Conservation (phyloP, 1,140 invertebrate species). For the Steinernema khuongi region DNA sequence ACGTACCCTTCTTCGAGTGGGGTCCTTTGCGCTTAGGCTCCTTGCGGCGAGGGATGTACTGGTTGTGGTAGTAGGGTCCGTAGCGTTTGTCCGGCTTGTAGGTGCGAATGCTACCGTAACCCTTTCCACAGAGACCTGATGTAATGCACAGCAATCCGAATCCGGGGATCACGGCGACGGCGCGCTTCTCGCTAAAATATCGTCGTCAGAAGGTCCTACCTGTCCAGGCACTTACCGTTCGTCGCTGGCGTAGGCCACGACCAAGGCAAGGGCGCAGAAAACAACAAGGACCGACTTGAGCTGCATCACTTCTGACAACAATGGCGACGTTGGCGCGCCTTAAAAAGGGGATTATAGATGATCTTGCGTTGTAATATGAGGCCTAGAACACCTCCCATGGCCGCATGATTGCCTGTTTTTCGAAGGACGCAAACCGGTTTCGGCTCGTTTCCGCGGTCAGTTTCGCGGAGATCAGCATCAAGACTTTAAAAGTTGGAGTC, state of each 20-base stretch:
- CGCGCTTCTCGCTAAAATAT: slow-evolving; percentile 1
- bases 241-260: not conserved
- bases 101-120: not conserved
- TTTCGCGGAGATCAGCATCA: slow-evolving; percentile 3
- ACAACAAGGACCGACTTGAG: not conserved
- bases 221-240: not conserved
- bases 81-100: not conserved
- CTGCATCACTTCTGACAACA: not conserved
- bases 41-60: not conserved
- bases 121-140: not conserved
- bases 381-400: not conserved
- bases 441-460: not conserved
- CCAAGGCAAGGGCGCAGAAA: not conserved
- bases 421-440: not conserved
- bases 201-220: not conserved
- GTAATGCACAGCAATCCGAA: not conserved
- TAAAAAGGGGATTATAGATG: not conserved
- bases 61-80: slow-evolving; percentile 9
- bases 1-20: too few relatives aligned
- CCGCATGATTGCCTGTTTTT: not conserved
- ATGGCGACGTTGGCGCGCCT: not conserved
- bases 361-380: not conserved
- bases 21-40: too few relatives aligned
- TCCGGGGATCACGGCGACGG: not conserved
- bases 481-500: not conserved